Evolutionary conservation across 1,140 invertebrate species (phyloP).

Genomic region (Melitaea cinxia): DNA sequence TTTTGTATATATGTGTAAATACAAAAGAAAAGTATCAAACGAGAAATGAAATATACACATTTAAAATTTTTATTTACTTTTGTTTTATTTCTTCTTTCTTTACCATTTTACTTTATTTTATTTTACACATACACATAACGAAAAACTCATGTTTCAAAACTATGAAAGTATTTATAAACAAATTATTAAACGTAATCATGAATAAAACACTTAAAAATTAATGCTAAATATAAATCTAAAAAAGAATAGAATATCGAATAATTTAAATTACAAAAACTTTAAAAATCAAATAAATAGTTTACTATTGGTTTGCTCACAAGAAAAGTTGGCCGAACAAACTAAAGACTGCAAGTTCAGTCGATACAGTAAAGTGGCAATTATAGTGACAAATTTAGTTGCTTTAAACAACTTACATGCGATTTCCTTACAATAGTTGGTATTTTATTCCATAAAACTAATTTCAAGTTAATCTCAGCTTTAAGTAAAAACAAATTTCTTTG

Average conservation of each 20-base stretch:
- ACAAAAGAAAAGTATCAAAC: slow-evolving; percentile 57
- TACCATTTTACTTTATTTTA: slow-evolving; percentile 15
- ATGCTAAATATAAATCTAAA: background rate
- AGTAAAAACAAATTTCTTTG: background rate
- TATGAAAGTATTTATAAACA: too few species aligned
- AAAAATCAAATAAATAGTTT: background rate
- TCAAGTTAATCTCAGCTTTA: slow-evolving; percentile 3
- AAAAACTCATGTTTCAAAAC: background rate
- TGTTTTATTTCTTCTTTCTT: slow-evolving; percentile 63
- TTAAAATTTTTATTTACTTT: slow-evolving; percentile 73
- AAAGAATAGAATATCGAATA: background rate
- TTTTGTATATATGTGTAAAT: slow-evolving; percentile 70
- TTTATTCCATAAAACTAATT: slow-evolving; percentile 16
- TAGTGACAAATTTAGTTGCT: slow-evolving; percentile 45
- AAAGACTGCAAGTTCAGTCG: slow-evolving; percentile 38
- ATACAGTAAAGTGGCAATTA: slow-evolving; percentile 48
- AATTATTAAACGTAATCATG: too few species aligned
- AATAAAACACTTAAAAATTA: too few species aligned
- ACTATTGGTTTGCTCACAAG: background rate
- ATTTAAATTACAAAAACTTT: background rate
- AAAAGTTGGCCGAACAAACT: slow-evolving; percentile 33
- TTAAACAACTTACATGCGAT: slow-evolving; percentile 31
- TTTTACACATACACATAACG: background rate
- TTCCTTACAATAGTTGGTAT: slow-evolving; percentile 9
- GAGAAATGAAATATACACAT: slow-evolving; percentile 68